Percentiles rank a stretch among this genome's conserved stretches.
Conservation (phyloP, 2,113 vertebrate genomes). For the Ceyx cyanopectus region DNA sequence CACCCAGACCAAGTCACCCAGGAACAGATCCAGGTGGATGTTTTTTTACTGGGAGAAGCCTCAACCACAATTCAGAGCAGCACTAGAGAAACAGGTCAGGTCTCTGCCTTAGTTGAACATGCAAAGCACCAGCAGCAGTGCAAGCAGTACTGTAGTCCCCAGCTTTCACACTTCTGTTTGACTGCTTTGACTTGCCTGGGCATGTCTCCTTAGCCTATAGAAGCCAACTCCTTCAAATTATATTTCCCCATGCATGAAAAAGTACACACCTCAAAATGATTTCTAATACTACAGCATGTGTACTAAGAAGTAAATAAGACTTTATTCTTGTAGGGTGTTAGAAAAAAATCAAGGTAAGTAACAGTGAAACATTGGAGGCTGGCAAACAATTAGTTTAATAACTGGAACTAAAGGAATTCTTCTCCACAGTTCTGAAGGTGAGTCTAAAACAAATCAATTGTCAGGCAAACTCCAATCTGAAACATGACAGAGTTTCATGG, state of each 20-base stretch:
- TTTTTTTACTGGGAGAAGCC: background rate
- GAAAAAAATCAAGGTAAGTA: background rate
- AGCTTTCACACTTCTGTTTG: background rate
- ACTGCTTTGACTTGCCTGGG: background rate
- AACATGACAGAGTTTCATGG: background rate
- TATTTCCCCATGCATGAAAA: background rate
- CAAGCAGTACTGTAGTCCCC: background rate
- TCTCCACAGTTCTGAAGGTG: background rate
- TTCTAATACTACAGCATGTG: background rate
- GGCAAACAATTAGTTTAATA: background rate
- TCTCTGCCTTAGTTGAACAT: accelerated
- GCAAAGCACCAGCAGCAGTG: background rate
- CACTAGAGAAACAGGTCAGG: background rate
- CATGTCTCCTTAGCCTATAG: background rate
- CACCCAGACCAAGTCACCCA: too few relatives aligned
- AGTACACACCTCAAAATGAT: background rate
- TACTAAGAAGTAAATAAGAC: background rate
- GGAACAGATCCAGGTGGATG: too few relatives aligned
- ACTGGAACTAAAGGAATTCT: background rate
- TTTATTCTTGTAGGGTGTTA: background rate
- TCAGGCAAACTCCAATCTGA: background rate
- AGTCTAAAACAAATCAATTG: background rate
- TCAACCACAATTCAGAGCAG: background rate
- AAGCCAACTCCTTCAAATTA: background rate
- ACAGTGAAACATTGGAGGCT: background rate